Evolutionary conservation across 2,113 vertebrate genomes (phyloP), one percentile per base, ranked within the genome.

Genomic region (Dendrocopos noguchii): DNA sequence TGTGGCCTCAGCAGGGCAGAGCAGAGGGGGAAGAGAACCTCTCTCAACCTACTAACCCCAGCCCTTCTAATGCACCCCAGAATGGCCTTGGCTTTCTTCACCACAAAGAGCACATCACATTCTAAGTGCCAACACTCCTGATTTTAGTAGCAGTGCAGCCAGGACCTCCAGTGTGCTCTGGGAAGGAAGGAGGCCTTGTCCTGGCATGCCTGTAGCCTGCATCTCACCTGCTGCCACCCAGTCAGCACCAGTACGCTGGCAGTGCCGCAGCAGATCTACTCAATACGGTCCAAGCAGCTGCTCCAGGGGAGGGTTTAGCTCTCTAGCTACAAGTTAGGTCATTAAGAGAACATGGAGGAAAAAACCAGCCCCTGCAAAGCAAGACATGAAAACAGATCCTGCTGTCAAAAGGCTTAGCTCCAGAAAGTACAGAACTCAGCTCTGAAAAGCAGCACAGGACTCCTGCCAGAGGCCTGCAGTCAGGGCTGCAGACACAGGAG

Each of bases 241-340:
- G 95, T 80, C 12, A 10, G 79, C 73, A 87, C 88, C 27, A 65
- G 66, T 34, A 70, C 25, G 76, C 76, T 88, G 57, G 76, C 83
- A 95, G 68, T 78, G 80, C 78, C 91, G 84, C 87, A 94, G 39
- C 72, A 95, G 80, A 88, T 85, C 82, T 95, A 76, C 80, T 80
- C n/a, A n/a, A 6, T 70, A 76, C 5, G 33, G 85, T 46, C 42
- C 59, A 53, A 20, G 5, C 50, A 75, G 39, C 29, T 81, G 78
- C 79, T 95, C 74, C 70, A 84, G 86, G 84, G 87, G 93, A 78
- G n/a, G n/a, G 89, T 97, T 97, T 92, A 96, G 85, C 81, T 94
- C 71, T 95, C 71, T 72, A 59, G 47, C 39, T 84, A 84, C 50
- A 96, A 97, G 61, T 59, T 50, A 86, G 91, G 60, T 88, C 94